Base-by-base conservation (phyloP, 1,140 invertebrate genomes). In the Drosophila bocqueti region DNA sequence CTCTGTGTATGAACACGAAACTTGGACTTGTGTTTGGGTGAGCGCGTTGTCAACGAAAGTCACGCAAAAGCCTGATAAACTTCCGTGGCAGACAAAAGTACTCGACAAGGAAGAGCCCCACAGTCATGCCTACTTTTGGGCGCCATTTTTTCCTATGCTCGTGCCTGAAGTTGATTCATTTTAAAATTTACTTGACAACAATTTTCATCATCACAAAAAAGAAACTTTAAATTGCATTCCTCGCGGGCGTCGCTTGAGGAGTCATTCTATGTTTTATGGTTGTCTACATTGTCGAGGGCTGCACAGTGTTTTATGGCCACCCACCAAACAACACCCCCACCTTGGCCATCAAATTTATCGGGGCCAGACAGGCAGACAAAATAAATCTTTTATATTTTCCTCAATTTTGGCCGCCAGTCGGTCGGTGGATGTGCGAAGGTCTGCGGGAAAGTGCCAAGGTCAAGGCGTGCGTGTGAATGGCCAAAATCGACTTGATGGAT, bases 61-160 rank as follows among this genome's bases (percentile, higher is more conserved):
- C 85, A 91, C 79, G 79, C 73, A 82, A 81, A 83, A 90, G 85
- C 84, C 85, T 91, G 85, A 90, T 80, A 90, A 90, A 90, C 86
- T 90, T 91, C 68, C 79, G 31, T 55, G 62, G 72, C 83, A 82
- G 82, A 71, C 75, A 85, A 69, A 90, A 76, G 63, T 58, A 66
- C 76, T 81, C 45, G 46, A 57, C 21, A 47, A 49, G 24, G 36
- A 13, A n/a, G 42, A 45, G 46, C 38, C 21, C 62, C 21, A 59
- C 73, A 74, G 45, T 62, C 65, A 71, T 81, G 85, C 84, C 81
- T 79, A 90, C 78, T 81, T 89, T 84, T 46, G 36, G 76, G 83
- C 36, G 21, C 18, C 67, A 38, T 29, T 50, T 52, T 52, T 16
- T 47, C 46, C 34, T 36, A 29, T 72, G 36, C 38, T 40, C 67